Conservation (phyloP, 2,888 invertebrate species). For the Anoncus sp. region DNA sequence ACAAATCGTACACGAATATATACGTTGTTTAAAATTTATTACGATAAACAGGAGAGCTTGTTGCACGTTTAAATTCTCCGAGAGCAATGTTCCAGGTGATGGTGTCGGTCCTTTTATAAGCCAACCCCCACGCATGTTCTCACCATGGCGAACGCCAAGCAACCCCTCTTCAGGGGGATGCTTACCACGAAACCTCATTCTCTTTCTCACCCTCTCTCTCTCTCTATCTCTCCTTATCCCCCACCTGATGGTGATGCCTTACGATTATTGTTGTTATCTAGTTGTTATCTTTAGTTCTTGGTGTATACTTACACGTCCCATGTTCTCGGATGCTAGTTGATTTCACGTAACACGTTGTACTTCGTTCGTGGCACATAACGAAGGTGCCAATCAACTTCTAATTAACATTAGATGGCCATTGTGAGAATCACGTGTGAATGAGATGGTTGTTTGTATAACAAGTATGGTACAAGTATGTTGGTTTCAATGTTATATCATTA, state of each 20-base stretch:
- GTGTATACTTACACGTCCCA: conserved; percentile 42
- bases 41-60: conserved; percentile 42
- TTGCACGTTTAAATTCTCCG: conserved; percentile 66
- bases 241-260: conserved; percentile 23
- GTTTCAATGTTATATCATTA: neutral
- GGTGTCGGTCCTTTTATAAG: conserved; percentile 69
- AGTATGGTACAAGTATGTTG: neutral
- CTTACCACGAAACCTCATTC: conserved; percentile 22
- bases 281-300: conserved; percentile 30
- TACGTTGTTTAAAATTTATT: neutral
- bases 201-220: neutral
- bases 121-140: conserved; percentile 66
- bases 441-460: neutral
- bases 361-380: conserved; percentile 14
- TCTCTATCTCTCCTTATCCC: neutral
- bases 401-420: conserved; percentile 68
- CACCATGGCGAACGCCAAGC: conserved; percentile 54
- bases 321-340: conserved; percentile 32
- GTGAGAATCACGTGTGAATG: conserved; percentile 49
- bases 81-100: conserved; percentile 66
- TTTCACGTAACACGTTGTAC: conserved; percentile 10
- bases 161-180: conserved; percentile 51
- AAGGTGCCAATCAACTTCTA: conserved; percentile 65
- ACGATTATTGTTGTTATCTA: conserved; percentile 66
- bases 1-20: neutral